These are phyloP conservation scores for Pterois miles DNA, from an alignment of 2,797 vertebrate species.

Conservation along the genomic window DNA sequence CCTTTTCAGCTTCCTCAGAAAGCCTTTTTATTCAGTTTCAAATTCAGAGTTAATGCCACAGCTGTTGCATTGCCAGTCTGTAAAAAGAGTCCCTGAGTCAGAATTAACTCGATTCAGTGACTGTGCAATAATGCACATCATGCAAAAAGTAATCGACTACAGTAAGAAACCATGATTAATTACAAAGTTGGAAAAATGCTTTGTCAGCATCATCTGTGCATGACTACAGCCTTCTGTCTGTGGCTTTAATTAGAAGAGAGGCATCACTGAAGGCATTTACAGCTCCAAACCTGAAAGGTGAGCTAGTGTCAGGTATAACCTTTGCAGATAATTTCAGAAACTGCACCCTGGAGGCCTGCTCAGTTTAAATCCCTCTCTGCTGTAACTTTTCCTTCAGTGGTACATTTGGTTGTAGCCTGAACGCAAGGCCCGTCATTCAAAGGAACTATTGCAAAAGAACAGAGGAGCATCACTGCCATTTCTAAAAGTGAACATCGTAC, in stretches of 20 bases:
- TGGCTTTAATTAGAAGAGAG: conserved; percentile 35
- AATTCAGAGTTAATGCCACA: conserved; percentile 69
- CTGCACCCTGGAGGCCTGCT: conserved; percentile 12
- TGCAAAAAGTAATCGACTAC: conserved; percentile 62
- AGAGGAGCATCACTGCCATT: conserved; percentile 29
- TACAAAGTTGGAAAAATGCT: conserved; percentile 64
- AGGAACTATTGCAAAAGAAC: conserved; percentile 46
- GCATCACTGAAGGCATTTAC: conserved; percentile 41
- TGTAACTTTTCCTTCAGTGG: conserved; percentile 9
- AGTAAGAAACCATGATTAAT: conserved; percentile 58
- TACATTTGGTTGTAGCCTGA: conserved; percentile 45
- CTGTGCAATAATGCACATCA: conserved; percentile 66
- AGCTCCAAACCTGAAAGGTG: conserved; percentile 34
- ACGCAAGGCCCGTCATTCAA: conserved; percentile 18
- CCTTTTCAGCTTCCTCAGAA: conserved; percentile 60
- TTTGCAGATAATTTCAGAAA: conserved; percentile 8
- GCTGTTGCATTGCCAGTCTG: conserved; percentile 62
- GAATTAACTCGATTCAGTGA: conserved; percentile 69
- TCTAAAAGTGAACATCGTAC: conserved; percentile 44
- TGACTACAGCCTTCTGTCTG: conserved; percentile 19
- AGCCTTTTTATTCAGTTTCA: conserved; percentile 72
- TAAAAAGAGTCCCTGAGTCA: conserved; percentile 76
- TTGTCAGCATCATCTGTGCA: conserved; percentile 30
- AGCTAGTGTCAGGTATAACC: neutral
- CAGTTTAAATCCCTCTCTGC: conserved; percentile 6